phyloP scores from a whole-genome alignment of 2,113 vertebrate species.

The Platichthys stellatus region DNA sequence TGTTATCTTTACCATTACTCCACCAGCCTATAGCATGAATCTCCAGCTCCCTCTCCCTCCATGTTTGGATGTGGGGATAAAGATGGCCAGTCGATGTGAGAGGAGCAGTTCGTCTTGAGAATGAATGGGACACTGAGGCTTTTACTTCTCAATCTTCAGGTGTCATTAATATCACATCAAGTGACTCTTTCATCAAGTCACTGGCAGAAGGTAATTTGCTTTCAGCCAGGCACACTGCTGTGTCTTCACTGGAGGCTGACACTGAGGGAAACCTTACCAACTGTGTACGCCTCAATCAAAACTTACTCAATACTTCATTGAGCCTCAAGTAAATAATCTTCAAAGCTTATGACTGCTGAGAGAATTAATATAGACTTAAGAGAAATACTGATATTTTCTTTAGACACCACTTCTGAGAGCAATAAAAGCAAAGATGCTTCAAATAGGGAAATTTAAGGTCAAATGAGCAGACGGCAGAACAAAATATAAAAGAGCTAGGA shows the following conservation, averaged over 20 bases:
- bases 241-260: not conserved
- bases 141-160: conserved; percentile 36
- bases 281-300: not conserved
- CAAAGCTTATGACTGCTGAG: not conserved
- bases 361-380: too few species aligned
- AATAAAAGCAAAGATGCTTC: not conserved
- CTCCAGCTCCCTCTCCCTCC: conserved; percentile 20
- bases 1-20: conserved; percentile 33
- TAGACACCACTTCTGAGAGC: not conserved
- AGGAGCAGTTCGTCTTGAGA: not conserved
- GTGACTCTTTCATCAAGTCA: conserved; percentile 19
- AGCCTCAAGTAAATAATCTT: not conserved
- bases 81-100: conserved; percentile 22
- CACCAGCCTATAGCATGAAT: conserved; percentile 30
- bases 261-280: not conserved
- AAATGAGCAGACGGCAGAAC: conserved; percentile 18
- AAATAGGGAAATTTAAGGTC: not conserved
- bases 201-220: not conserved
- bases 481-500: not conserved
- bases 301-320: not conserved
- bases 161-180: conserved; percentile 40
- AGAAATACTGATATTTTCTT: too few species aligned
- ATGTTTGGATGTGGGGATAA: conserved; percentile 16
- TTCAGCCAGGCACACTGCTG: conserved; percentile 22
- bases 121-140: conserved; percentile 27